Percentiles rank a stretch among this genome's conserved stretches.
phyloP scores from a whole-genome alignment of 2,888 invertebrate species.

The Chrysolina americana region DNA sequence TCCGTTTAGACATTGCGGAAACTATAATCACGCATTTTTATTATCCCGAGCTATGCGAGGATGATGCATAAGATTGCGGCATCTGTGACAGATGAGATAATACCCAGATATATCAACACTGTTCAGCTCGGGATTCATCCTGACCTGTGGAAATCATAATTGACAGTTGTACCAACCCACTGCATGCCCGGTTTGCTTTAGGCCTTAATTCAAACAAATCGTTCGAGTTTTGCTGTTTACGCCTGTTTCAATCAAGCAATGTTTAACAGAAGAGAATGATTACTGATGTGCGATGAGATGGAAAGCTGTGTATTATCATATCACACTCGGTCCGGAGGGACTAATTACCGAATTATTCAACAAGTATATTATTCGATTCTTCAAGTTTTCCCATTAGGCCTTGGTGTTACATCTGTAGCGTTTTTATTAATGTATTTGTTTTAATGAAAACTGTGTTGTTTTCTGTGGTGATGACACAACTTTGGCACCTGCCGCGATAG shows the following conservation, averaged over 20 bases:
- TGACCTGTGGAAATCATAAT: slow-evolving; percentile 22
- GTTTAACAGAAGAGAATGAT: not conserved
- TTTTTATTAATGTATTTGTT: too few relatives aligned
- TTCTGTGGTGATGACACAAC: too few relatives aligned
- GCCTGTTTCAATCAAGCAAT: not conserved
- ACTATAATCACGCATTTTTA: slow-evolving; percentile 40
- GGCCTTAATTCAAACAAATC: slow-evolving; percentile 8
- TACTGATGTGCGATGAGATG: too few relatives aligned
- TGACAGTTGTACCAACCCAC: slow-evolving; percentile 8
- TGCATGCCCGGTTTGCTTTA: not conserved
- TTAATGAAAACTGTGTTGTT: too few relatives aligned
- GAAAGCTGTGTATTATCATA: too few relatives aligned
- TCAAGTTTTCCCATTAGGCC: too few relatives aligned
- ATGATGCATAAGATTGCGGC: slow-evolving; percentile 46
- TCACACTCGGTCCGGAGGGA: too few relatives aligned
- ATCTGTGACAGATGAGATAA: slow-evolving; percentile 57
- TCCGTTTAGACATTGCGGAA: slow-evolving; percentile 43
- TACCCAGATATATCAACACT: slow-evolving; percentile 41
- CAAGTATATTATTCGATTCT: too few relatives aligned
- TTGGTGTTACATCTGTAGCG: too few relatives aligned
- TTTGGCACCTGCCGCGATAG: too few relatives aligned
- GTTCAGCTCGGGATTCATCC: slow-evolving; percentile 21
- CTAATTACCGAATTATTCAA: too few relatives aligned
- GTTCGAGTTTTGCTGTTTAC: not conserved
- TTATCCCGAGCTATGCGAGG: slow-evolving; percentile 28